Percentiles rank a stretch among this genome's conserved stretches.
These are phyloP conservation scores for Saturnia japonica DNA, from an alignment of 2,888 invertebrate species.

Conservation along the genomic window DNA sequence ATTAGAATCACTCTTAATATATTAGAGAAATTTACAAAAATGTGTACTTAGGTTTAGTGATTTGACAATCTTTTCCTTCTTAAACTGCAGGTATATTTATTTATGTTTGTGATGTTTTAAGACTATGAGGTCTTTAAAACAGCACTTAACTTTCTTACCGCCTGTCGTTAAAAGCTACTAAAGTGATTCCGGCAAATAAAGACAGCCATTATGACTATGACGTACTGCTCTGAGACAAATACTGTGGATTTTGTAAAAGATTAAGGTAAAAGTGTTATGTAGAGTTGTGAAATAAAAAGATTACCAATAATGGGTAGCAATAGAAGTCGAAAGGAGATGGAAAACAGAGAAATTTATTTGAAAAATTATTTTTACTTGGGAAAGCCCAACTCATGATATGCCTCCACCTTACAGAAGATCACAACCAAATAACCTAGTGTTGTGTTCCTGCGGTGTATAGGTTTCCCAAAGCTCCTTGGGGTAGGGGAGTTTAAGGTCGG, in stretches of 20 bases:
- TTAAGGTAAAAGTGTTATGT: not conserved
- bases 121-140: constrained; percentile 9
- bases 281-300: no score
- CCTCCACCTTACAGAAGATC: no score
- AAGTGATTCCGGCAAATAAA: constrained; percentile 5
- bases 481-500: no score
- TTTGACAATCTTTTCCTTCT: not conserved
- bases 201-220: not conserved
- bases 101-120: not conserved
- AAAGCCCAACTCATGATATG: no score
- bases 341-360: no score
- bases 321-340: no score
- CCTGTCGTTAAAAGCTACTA: constrained; percentile 12
- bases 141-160: constrained; percentile 14
- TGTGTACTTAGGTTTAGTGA: not conserved
- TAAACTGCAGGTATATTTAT: not conserved
- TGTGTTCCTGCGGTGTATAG: no score
- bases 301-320: no score
- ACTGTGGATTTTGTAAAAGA: not conserved
- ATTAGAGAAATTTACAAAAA: not conserved
- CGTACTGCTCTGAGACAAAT: not conserved
- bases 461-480: no score
- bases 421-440: no score
- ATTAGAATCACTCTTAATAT: not conserved
- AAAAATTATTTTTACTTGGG: no score